phyloP scores from a whole-genome alignment of 2,888 invertebrate genomes.

The Drosophila lacicola region DNA sequence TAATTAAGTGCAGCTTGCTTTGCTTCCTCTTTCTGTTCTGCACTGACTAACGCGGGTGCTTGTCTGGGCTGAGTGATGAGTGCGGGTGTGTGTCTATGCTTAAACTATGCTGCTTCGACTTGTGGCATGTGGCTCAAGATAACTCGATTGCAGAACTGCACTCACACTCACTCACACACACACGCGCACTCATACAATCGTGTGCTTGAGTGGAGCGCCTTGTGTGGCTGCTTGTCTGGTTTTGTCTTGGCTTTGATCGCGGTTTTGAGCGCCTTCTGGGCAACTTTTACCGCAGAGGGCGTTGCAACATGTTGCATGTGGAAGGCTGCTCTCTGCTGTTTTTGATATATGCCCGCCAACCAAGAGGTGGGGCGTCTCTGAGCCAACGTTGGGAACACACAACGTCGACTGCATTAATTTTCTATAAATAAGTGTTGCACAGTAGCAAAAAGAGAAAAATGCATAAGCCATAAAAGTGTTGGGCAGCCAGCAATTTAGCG shows the following conservation, averaged over 20 bases:
- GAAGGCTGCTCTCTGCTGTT: slow-evolving; percentile 31
- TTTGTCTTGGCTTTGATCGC: slow-evolving; percentile 48
- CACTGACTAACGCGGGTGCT: neutral
- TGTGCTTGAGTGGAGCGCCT: slow-evolving; percentile 6
- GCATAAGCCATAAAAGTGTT: slow-evolving; percentile 30
- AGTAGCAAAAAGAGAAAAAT: slow-evolving; percentile 9
- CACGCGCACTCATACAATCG: slow-evolving; percentile 7
- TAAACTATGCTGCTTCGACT: slow-evolving; percentile 24
- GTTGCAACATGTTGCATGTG: slow-evolving; percentile 56
- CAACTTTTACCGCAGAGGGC: slow-evolving; percentile 29
- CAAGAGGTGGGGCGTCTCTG: neutral
- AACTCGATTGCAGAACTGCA: slow-evolving; percentile 62
- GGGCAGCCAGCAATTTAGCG: slow-evolving; percentile 46
- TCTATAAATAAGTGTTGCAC: slow-evolving; percentile 19
- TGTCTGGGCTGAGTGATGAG: slow-evolving; percentile 5
- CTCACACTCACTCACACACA: slow-evolving; percentile 12
- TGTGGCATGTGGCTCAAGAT: slow-evolving; percentile 44
- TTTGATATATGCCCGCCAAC: slow-evolving; percentile 51
- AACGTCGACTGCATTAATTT: slow-evolving; percentile 18
- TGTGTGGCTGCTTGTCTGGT: slow-evolving; percentile 40
- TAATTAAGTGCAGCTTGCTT: slow-evolving; percentile 10
- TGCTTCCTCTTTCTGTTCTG: neutral
- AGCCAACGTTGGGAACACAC: neutral
- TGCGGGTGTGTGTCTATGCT: slow-evolving; percentile 8
- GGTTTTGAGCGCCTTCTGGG: slow-evolving; percentile 45